Evolutionary conservation across 2,113 vertebrate species (phyloP), one percentile per base, ranked within the genome.

Genomic region (Scytalopus superciliaris): DNA sequence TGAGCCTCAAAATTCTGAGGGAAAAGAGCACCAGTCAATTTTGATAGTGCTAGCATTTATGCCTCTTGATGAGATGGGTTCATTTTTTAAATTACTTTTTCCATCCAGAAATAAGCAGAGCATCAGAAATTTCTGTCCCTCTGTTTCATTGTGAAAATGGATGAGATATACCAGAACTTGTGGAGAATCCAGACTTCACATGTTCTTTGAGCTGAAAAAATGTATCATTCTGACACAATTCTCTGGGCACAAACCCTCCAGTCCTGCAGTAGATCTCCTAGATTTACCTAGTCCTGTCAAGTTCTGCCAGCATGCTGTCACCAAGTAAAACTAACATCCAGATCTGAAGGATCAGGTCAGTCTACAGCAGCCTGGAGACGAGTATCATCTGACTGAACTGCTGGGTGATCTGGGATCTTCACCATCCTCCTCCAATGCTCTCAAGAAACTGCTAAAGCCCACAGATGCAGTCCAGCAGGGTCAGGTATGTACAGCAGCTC

Each of bases 401-500:
- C 12, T 77, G 59, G 8, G 21, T 57, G 53, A 73, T 15, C 35
- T 64, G 74, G 21, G 42, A 57, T 67, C 73, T 76, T 73, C 59
- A 49, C 31, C 31, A 22, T n/a, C 25, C 49, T 83, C 37, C 56
- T 77, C n/a, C 57, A 59, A 39, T 33, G 16, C 16, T 76, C 27
- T 44, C 37, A 37, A 81, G 78, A 60, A 57, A 55, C 17, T 74
- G 23, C 79, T 42, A 30, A 82, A 78, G 60, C 6, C 40, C 75
- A n/a, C 0, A 66, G 60, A 52, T 31, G 23, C 35, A 78, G 66
- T 18, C 45, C 70, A 66, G 35, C 27, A 35, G 0, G 53, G 33
- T n/a, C 30, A 11, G 4, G 3, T 2, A 37, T 0, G 2, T 11
- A 31, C 2, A 60, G 60, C 33, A 78, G 31, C n/a, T 79, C 37